These are phyloP conservation scores for Telenomus remus DNA, from an alignment of 1,140 invertebrate genomes.

Conservation along the genomic window DNA sequence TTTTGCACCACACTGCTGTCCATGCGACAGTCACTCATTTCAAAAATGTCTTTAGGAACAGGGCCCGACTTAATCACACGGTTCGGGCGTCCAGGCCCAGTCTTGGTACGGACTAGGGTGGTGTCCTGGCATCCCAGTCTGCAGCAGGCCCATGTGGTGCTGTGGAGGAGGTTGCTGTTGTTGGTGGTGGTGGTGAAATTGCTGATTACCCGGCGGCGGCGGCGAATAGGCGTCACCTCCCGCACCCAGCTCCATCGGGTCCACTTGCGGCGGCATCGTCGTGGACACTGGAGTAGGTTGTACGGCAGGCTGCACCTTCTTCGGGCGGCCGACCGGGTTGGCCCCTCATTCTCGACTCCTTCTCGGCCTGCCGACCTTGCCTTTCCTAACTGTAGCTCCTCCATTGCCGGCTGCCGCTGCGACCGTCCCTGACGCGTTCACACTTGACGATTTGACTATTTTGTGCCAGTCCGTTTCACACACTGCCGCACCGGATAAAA, in stretches of 20 bases:
- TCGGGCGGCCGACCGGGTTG: slow-evolving; percentile 77
- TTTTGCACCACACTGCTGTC: slow-evolving; percentile 23
- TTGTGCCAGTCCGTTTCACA: slow-evolving; percentile 96
- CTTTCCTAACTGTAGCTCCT: slow-evolving; percentile 84
- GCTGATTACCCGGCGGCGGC: slow-evolving; percentile 74
- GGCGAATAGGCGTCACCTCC: slow-evolving; percentile 72
- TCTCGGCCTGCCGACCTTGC: slow-evolving; percentile 83
- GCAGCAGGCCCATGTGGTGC: slow-evolving; percentile 64
- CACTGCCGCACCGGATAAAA: slow-evolving; percentile 88
- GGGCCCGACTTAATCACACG: slow-evolving; percentile 65
- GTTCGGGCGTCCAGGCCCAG: slow-evolving; percentile 70
- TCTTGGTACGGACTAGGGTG: slow-evolving; percentile 68
- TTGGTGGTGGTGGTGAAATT: slow-evolving; percentile 65
- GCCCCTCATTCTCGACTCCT: slow-evolving; percentile 81
- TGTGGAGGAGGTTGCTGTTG: slow-evolving; percentile 52
- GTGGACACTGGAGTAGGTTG: slow-evolving; percentile 63
- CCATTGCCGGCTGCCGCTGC: slow-evolving; percentile 77
- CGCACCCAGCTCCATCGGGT: slow-evolving; percentile 69
- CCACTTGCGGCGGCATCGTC: slow-evolving; percentile 58
- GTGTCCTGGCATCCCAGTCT: slow-evolving; percentile 63
- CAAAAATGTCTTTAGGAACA: slow-evolving; percentile 1
- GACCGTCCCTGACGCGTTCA: slow-evolving; percentile 72
- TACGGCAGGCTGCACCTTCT: slow-evolving; percentile 71
- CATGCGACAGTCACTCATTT: not conserved
- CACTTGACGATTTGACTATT: slow-evolving; percentile 82